Evolutionary conservation across 2,888 invertebrate genomes (phyloP).

Genomic region (Petrophora chlorosata): DNA sequence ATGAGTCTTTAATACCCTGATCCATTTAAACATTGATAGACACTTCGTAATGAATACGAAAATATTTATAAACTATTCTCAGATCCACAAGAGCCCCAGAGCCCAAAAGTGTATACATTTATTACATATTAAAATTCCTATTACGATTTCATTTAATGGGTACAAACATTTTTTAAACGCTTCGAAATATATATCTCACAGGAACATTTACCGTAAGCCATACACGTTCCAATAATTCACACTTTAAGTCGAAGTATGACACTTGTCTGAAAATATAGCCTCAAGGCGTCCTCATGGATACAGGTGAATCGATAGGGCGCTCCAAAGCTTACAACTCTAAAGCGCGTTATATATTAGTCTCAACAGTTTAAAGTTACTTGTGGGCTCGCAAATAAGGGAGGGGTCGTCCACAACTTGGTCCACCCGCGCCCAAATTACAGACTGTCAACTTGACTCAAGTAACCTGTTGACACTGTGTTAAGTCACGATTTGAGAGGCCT

Average conservation of each 20-base stretch:
- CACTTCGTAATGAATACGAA: neutral
- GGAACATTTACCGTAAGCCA: conserved; percentile 23
- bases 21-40: no score
- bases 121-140: no score
- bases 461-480: conserved; percentile 77
- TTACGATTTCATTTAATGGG: no score
- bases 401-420: conserved; percentile 66
- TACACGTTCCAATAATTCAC: conserved; percentile 35
- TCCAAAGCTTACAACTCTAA: conserved; percentile 59
- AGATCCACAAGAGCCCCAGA: no score
- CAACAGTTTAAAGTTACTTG: conserved; percentile 73
- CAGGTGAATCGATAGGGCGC: conserved; percentile 56
- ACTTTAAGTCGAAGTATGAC: conserved; percentile 40
- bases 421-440: conserved; percentile 74
- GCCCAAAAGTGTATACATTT: no score
- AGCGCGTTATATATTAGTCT: conserved; percentile 69
- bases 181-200: conserved; percentile 20
- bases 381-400: conserved; percentile 72
- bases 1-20: neutral
- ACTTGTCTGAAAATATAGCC: conserved; percentile 48
- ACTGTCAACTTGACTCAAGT: conserved; percentile 76
- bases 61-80: no score
- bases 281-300: conserved; percentile 45
- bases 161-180: neutral
- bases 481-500: conserved; percentile 63